Evolutionary conservation across 2,888 invertebrate species (phyloP).

Genomic region (Conchocele bisecta): DNA sequence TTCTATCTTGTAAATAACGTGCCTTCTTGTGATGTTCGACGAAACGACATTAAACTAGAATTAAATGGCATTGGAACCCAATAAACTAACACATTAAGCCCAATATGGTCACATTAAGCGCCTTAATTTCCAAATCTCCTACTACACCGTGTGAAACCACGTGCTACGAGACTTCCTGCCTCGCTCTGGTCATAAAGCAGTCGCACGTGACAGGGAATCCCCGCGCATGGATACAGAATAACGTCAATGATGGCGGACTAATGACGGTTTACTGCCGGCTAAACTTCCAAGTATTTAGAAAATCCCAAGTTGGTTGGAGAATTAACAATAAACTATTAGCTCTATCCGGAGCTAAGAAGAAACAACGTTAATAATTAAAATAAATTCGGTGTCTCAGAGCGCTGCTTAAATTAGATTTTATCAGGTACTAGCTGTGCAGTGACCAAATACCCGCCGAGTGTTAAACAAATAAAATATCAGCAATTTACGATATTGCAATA

Average conservation of each 20-base stretch:
- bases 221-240: too few species aligned
- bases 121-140: constrained; percentile 57
- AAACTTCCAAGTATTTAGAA: too few species aligned
- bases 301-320: too few species aligned
- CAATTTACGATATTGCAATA: too few species aligned
- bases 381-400: constrained; percentile 67
- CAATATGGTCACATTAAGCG: constrained; percentile 54
- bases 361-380: constrained; percentile 69
- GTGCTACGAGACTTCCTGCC: constrained; percentile 54
- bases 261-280: too few species aligned
- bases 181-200: constrained; percentile 56
- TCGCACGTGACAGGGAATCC: constrained; percentile 43
- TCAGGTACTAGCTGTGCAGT: too few species aligned
- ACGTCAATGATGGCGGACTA: too few species aligned
- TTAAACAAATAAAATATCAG: too few species aligned
- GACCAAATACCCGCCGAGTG: too few species aligned
- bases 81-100: constrained; percentile 59
- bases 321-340: too few species aligned
- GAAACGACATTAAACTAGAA: constrained; percentile 59
- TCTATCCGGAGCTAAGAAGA: too few species aligned
- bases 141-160: constrained; percentile 48
- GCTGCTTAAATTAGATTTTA: too few species aligned
- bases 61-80: constrained; percentile 54
- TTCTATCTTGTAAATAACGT: constrained; percentile 52
- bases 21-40: constrained; percentile 46